Base-by-base conservation (phyloP, 2,888 invertebrate genomes). In the Eristalinus sepulchralis region DNA sequence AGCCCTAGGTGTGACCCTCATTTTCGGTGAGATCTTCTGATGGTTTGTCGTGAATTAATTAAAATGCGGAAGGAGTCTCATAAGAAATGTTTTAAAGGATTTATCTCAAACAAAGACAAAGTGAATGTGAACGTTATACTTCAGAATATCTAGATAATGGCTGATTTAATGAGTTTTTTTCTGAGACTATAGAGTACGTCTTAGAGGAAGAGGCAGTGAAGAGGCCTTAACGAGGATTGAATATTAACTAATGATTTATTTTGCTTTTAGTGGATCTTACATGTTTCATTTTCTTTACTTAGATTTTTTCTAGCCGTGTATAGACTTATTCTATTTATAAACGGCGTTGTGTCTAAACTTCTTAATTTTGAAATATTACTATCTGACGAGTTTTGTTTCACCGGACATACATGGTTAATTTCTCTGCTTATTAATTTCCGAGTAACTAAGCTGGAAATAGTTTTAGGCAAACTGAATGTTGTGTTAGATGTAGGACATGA, bases 41-140 rank as follows among this genome's bases (percentile, higher is more conserved):
- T 68, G 47, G 72, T 81, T 84, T 71, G 76, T 81, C 67, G 62
- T 47, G 76, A 77, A 85, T 84, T 81, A 81, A 81, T 77, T 81
- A 72, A 82, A 82, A 85, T 85, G 53, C 81, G 81, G 81, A 85
- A 82, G 81, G 66, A 60, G 36, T 22, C 13, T 47, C 13, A 8
- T 20, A 63, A 80, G 73, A 62, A 53, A 60, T 72, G 55, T 78
- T 53, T 53, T 55, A 67, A 63, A 76, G 36, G 34, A 59, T 27
- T 31, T 76, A 31, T 34, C 63, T 66, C 63, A 77, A 63, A 33
- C 81, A 80, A 31, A 55, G 33, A 60, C 55, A 22, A 67, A 62
- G 9, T 22, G 64, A 62, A 64, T 60, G 60, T 22, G 17, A 75
- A 59, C 36, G 53, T 57, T 71, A 34, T 60, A 57, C 31, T 57